Conservation (phyloP, 2,113 vertebrate genomes). For the Columbina picui region DNA sequence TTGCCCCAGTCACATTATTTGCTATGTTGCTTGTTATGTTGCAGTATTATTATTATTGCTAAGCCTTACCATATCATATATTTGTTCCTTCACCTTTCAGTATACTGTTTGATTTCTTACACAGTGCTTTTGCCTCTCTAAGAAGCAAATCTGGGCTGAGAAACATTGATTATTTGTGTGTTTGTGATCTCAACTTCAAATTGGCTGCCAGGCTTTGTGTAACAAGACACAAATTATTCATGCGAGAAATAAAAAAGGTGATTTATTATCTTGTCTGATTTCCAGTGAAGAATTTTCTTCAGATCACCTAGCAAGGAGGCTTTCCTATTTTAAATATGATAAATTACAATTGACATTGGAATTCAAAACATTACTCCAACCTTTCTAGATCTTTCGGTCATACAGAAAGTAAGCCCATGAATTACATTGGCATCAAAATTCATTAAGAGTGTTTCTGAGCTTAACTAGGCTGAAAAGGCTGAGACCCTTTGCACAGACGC, state of each 20-base stretch:
- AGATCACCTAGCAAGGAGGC: background rate
- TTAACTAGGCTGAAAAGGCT: background rate
- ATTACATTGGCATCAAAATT: conserved; percentile 33
- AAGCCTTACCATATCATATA: background rate
- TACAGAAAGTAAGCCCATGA: conserved; percentile 4
- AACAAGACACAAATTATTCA: conserved; percentile 55
- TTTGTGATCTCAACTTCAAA: conserved; percentile 46
- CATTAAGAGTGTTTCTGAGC: background rate
- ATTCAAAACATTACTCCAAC: conserved; percentile 63
- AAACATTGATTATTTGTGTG: conserved; percentile 31
- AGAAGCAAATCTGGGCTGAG: background rate
- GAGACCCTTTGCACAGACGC: background rate
- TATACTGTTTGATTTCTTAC: background rate
- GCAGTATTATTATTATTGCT: background rate
- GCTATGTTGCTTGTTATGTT: background rate
- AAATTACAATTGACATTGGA: conserved; percentile 53
- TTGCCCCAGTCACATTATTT: background rate
- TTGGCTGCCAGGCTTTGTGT: conserved; percentile 41
- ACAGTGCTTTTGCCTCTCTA: background rate
- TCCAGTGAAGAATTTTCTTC: conserved; percentile 33
- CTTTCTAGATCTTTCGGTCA: conserved; percentile 16
- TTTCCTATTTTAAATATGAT: conserved; percentile 54
- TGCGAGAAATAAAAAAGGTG: conserved; percentile 27
- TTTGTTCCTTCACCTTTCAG: background rate
- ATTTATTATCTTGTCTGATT: conserved; percentile 55